phyloP scores from a whole-genome alignment of 2,113 vertebrate genomes.

The Megaleporinus macrocephalus region DNA sequence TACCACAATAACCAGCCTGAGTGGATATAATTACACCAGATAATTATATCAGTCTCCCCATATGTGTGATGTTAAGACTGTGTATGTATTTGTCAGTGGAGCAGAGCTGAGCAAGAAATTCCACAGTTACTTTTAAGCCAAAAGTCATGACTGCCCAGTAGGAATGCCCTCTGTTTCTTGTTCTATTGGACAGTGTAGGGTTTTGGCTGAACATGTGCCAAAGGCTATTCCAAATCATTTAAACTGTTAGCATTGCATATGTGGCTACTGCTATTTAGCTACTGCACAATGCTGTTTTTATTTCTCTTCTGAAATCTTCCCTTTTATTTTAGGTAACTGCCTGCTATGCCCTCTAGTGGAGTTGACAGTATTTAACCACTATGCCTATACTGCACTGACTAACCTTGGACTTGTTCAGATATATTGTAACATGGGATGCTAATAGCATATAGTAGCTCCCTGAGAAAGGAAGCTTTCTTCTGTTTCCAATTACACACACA shows the following conservation, averaged over 20 bases:
- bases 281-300: not conserved
- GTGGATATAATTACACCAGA: not conserved
- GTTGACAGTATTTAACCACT: not conserved
- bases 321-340: conserved; percentile 17
- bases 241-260: too few relatives aligned
- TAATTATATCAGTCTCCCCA: not conserved
- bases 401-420: not conserved
- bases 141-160: not conserved
- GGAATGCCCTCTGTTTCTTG: not conserved
- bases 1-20: not conserved
- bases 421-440: not conserved
- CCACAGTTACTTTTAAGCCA: not conserved
- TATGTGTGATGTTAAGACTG: not conserved
- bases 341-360: conserved; percentile 15
- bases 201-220: not conserved
- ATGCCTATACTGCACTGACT: not conserved
- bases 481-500: not conserved
- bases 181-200: not conserved
- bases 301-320: not conserved
- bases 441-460: not conserved
- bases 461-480: not conserved
- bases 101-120: not conserved
- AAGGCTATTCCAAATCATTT: too few relatives aligned
- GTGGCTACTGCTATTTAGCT: too few relatives aligned
- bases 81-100: not conserved